Conservation (phyloP, 1,140 invertebrate species). For the Antheraea pernyi region DNA sequence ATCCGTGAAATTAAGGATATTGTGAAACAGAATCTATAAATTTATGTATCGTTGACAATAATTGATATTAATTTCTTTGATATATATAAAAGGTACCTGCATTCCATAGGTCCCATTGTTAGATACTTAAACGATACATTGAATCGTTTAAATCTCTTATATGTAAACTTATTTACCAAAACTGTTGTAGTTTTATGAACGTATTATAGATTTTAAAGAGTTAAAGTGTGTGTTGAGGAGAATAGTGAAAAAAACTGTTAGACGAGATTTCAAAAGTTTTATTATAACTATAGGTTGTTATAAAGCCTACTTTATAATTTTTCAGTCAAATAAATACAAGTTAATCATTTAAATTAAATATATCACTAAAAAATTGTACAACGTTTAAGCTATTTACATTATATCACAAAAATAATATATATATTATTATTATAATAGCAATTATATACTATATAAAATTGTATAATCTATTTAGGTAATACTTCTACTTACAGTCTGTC, state of each 20-base stretch:
- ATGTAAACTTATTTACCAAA: neutral
- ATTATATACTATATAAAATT: constrained; percentile 21
- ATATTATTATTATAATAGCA: constrained; percentile 44
- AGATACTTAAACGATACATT: neutral
- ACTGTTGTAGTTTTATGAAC: neutral
- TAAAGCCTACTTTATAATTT: constrained; percentile 68
- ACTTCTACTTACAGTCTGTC: constrained; percentile 74
- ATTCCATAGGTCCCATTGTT: no score
- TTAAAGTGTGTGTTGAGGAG: neutral
- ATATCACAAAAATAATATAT: constrained; percentile 69
- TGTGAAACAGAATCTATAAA: no score
- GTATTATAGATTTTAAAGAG: neutral
- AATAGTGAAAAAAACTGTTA: constrained; percentile 34
- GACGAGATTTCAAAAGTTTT: constrained; percentile 54
- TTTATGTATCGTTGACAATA: no score
- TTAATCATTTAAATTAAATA: constrained; percentile 71
- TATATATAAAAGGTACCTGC: no score
- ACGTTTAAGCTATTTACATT: constrained; percentile 75
- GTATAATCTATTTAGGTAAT: constrained; percentile 29
- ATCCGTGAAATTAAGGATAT: no score
- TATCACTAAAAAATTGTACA: constrained; percentile 77
- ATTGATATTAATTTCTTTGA: no score
- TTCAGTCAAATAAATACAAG: constrained; percentile 79
- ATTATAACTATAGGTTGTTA: constrained; percentile 66
- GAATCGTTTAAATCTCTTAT: neutral